These are phyloP conservation scores for Pygoscelis antarcticus DNA, from an alignment of 2,113 vertebrate species.

Conservation along the genomic window DNA sequence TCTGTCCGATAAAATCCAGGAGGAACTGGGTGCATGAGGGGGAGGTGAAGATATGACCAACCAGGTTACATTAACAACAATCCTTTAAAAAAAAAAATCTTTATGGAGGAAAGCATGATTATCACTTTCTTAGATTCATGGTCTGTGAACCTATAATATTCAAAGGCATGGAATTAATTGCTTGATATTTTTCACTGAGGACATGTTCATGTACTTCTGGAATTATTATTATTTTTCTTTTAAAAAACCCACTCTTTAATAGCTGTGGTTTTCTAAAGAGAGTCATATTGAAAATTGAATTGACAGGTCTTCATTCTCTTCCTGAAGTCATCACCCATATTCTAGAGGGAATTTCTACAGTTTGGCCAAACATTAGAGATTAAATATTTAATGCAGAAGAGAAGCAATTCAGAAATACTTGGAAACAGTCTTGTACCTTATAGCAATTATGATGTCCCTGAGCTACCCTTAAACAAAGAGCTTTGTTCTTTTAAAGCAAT, in stretches of 20 bases:
- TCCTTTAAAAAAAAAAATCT: not conserved
- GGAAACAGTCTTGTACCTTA: conserved; percentile 73
- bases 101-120: not conserved
- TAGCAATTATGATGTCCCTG: conserved; percentile 81
- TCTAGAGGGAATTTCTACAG: conserved; percentile 68
- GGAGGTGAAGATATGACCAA: not conserved
- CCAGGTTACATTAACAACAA: not conserved
- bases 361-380: conserved; percentile 75
- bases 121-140: not conserved
- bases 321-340: conserved; percentile 57
- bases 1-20: not conserved
- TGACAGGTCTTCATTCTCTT: conserved; percentile 54
- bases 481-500: conserved; percentile 83
- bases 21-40: not conserved
- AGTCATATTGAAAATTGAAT: conserved; percentile 32
- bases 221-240: conserved; percentile 9
- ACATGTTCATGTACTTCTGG: not conserved
- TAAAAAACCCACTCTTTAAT: not conserved
- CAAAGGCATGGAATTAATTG: conserved; percentile 7
- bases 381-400: conserved; percentile 85
- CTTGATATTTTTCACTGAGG: not conserved
- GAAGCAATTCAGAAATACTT: conserved; percentile 79
- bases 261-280: conserved; percentile 50
- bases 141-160: not conserved
- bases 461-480: conserved; percentile 85